Conservation (phyloP, 2,113 vertebrate species). For the Brachyistius frenatus region DNA sequence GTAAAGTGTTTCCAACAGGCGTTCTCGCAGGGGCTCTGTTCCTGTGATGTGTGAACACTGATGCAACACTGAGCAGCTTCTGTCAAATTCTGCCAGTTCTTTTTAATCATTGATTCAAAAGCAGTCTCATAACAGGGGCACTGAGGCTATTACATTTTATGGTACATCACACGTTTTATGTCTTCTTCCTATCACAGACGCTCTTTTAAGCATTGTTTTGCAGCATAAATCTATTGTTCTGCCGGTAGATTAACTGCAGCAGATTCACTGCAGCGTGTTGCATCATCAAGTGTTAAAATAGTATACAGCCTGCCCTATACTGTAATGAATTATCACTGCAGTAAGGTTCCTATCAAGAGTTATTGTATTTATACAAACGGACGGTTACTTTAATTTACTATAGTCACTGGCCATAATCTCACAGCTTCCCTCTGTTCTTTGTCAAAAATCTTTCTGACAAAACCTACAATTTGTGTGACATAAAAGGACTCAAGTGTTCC, state of each 20-base stretch:
- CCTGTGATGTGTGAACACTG: slow-evolving; percentile 73
- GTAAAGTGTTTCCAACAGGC: slow-evolving; percentile 68
- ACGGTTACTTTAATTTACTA: slow-evolving; percentile 4
- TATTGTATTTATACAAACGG: slow-evolving; percentile 8
- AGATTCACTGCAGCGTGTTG: slow-evolving; percentile 53
- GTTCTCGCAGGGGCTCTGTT: slow-evolving; percentile 49
- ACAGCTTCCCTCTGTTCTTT: slow-evolving; percentile 18
- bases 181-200: slow-evolving; percentile 1
- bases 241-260: slow-evolving; percentile 17
- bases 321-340: slow-evolving; percentile 15
- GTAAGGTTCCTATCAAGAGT: slow-evolving; percentile 11
- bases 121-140: slow-evolving; percentile 30
- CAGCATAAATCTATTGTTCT: slow-evolving; percentile 19
- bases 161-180: slow-evolving; percentile 27
- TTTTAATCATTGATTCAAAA: slow-evolving; percentile 67
- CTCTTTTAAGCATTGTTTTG: slow-evolving; percentile 29
- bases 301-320: slow-evolving; percentile 12
- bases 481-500: neutral
- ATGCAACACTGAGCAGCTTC: slow-evolving; percentile 62
- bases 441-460: slow-evolving; percentile 10
- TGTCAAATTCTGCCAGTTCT: slow-evolving; percentile 61
- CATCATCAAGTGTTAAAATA: slow-evolving; percentile 29
- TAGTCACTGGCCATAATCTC: slow-evolving; percentile 1
- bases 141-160: slow-evolving; percentile 48
- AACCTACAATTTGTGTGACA: slow-evolving; percentile 8